phyloP scores from a whole-genome alignment of 2,113 vertebrate species.

The Tautogolabrus adspersus region DNA sequence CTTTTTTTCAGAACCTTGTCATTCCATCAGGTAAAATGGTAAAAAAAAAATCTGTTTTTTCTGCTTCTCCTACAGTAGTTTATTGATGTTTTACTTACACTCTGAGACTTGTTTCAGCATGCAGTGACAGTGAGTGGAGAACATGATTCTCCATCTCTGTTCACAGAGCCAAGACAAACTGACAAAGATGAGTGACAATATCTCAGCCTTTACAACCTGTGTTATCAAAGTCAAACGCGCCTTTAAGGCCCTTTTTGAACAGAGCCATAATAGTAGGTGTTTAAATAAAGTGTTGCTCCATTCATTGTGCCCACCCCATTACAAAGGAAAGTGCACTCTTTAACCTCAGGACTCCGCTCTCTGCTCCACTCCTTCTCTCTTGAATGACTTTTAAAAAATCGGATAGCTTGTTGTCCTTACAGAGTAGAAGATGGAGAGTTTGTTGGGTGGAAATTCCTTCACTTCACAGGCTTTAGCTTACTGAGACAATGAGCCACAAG shows the following conservation, averaged over 20 bases:
- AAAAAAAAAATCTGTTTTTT: too few relatives aligned
- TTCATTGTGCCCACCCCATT: slow-evolving; percentile 5
- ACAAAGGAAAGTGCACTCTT: background rate
- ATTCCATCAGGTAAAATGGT: slow-evolving; percentile 5
- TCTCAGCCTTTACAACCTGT: slow-evolving; percentile 38
- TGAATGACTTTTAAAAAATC: slow-evolving; percentile 34
- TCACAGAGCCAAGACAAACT: background rate
- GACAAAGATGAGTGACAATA: slow-evolving; percentile 34
- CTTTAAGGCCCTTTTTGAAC: slow-evolving; percentile 29
- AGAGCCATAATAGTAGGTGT: slow-evolving; percentile 17
- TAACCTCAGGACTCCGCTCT: slow-evolving; percentile 1
- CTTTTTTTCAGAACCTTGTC: background rate
- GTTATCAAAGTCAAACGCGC: background rate
- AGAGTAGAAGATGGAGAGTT: slow-evolving; percentile 10
- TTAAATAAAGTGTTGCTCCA: slow-evolving; percentile 5
- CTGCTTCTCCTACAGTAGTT: background rate
- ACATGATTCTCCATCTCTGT: background rate
- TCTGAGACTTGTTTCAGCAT: slow-evolving; percentile 2
- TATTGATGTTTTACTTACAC: slow-evolving; percentile 5
- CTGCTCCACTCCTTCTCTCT: slow-evolving; percentile 1
- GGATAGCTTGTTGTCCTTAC: slow-evolving; percentile 22
- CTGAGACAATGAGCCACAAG: background rate
- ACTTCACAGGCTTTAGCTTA: slow-evolving; percentile 14
- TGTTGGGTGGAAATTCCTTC: background rate
- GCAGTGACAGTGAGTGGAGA: background rate